phyloP scores from a whole-genome alignment of 2,113 vertebrate species.

The Danionella cerebrum region DNA sequence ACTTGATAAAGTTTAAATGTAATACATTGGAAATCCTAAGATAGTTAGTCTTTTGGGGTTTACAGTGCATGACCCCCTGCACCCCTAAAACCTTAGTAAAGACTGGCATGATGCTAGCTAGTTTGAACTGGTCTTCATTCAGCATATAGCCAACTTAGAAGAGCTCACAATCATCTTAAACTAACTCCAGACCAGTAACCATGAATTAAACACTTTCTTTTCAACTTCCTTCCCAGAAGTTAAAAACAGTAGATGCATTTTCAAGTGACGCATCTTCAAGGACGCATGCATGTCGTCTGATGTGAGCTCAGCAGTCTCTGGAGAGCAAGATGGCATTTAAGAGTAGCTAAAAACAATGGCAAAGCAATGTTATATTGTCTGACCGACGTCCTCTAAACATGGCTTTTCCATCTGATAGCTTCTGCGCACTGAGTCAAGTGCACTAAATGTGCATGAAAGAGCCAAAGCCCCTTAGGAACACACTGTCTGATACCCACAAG shows the following conservation, averaged over 20 bases:
- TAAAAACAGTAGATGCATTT: conserved; percentile 33
- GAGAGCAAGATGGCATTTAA: conserved; percentile 67
- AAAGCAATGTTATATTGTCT: conserved; percentile 64
- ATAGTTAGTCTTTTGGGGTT: too few species aligned
- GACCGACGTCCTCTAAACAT: conserved; percentile 64
- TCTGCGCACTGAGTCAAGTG: conserved; percentile 66
- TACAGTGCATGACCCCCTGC: too few species aligned
- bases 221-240: conserved; percentile 43
- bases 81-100: too few species aligned
- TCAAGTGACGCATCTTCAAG: conserved; percentile 43
- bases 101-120: too few species aligned
- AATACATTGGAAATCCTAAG: too few species aligned
- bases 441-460: conserved; percentile 73
- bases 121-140: too few species aligned
- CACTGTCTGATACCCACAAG: conserved; percentile 61
- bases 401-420: conserved; percentile 71
- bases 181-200: conserved; percentile 23
- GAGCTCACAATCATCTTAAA: too few species aligned
- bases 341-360: conserved; percentile 61
- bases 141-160: too few species aligned
- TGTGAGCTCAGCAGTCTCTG: conserved; percentile 51
- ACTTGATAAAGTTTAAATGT: too few species aligned
- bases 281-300: conserved; percentile 25
- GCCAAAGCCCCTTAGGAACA: conserved; percentile 56
- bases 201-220: conserved; percentile 1